phyloP scores from a whole-genome alignment of 2,797 vertebrate species.

The Tachyglossus aculeatus region DNA sequence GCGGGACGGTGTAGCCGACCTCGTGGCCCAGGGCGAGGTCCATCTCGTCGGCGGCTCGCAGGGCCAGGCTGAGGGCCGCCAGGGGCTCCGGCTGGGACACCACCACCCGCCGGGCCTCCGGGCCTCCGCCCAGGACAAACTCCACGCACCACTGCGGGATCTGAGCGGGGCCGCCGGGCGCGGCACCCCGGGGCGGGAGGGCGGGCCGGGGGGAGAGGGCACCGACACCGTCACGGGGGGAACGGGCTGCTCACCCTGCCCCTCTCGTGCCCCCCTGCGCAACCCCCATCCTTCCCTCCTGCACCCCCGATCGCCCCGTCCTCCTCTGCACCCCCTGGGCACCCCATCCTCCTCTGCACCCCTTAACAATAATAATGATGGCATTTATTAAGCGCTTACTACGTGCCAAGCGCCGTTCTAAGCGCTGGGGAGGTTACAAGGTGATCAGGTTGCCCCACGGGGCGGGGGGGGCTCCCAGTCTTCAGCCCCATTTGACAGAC shows the following conservation, averaged over 20 bases:
- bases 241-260: neutral
- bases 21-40: conserved; percentile 94
- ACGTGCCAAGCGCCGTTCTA: no score
- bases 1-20: conserved; percentile 90
- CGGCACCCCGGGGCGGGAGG: fast-evolving
- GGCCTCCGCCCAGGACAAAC: conserved; percentile 85
- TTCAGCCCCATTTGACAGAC: no score
- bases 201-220: fast-evolving
- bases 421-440: no score
- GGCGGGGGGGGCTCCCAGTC: no score
- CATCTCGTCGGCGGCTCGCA: conserved; percentile 94
- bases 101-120: conserved; percentile 84
- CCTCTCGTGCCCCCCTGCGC: no score
- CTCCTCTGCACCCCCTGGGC: no score
- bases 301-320: neutral
- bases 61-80: conserved; percentile 87
- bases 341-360: fast-evolving
- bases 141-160: conserved; percentile 97
- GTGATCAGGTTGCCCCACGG: no score
- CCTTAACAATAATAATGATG: no score
- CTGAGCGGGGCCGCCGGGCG: conserved; percentile 60
- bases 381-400: no score
- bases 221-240: neutral
- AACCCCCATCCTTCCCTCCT: no score
- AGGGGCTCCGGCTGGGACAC: conserved; percentile 87